Evolutionary conservation across 2,113 vertebrate genomes (phyloP).

Genomic region (Pomatorhinus ruficollis): DNA sequence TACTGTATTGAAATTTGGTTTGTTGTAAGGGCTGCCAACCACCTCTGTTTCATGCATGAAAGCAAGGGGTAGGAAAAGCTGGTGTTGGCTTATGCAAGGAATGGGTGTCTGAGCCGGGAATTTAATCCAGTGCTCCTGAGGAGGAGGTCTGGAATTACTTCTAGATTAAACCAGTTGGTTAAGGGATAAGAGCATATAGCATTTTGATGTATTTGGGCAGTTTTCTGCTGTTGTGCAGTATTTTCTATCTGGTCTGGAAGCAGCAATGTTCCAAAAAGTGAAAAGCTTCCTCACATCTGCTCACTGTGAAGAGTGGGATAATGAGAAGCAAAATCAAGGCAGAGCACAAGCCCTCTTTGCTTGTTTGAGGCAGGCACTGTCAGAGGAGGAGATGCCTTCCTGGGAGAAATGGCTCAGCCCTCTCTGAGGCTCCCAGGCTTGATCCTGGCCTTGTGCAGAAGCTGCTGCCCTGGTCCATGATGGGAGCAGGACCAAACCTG

Average conservation of each 20-base stretch:
- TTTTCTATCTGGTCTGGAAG: neutral
- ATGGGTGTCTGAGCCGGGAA: neutral
- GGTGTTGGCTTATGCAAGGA: neutral
- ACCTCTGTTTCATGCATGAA: neutral
- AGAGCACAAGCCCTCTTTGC: neutral
- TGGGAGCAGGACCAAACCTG: neutral
- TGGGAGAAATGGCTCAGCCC: neutral
- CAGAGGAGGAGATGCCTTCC: neutral
- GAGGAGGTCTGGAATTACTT: neutral
- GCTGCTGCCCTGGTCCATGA: neutral
- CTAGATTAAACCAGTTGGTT: neutral
- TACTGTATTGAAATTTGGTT: neutral
- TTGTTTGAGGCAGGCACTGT: neutral
- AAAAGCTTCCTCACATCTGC: constrained; percentile 44
- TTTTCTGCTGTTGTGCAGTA: neutral
- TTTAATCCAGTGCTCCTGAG: neutral
- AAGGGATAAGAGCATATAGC: neutral
- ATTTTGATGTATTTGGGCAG: neutral
- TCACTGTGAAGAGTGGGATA: constrained; percentile 39
- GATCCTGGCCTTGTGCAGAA: neutral
- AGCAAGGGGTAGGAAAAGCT: neutral
- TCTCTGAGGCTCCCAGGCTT: neutral
- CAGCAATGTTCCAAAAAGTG: neutral
- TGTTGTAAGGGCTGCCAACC: neutral
- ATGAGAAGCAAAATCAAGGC: constrained; percentile 45